phyloP scores from a whole-genome alignment of 2,113 vertebrate species.

The Sinocyclocheilus rhinocerous region DNA sequence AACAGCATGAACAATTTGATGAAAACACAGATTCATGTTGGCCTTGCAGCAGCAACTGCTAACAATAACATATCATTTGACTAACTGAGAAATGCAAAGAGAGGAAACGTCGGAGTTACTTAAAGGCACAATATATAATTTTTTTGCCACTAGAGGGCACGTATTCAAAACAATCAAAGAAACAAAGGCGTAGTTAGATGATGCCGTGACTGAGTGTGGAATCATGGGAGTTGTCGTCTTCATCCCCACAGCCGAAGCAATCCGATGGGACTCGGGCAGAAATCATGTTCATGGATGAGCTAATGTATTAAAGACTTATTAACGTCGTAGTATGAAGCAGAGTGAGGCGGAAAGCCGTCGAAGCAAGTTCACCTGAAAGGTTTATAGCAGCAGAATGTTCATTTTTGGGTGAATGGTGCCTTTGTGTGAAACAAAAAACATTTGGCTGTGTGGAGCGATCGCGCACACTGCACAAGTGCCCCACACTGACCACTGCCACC shows the following conservation, averaged over 20 bases:
- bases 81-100: constrained; percentile 1
- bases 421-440: neutral
- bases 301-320: too few species aligned
- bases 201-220: too few species aligned
- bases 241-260: too few species aligned
- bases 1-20: neutral
- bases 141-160: too few species aligned
- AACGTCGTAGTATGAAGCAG: too few species aligned
- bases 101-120: neutral
- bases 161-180: too few species aligned
- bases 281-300: too few species aligned
- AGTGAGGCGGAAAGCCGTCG: too few species aligned
- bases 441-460: neutral
- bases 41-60: neutral
- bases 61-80: neutral
- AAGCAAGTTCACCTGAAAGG: neutral
- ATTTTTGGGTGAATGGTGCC: neutral
- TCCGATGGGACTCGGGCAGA: too few species aligned
- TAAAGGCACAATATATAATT: neutral
- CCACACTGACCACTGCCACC: neutral
- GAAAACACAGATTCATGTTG: neutral
- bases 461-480: neutral
- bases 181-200: too few species aligned
- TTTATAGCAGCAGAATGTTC: neutral
- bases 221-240: too few species aligned